Evolutionary conservation across 2,113 vertebrate species (phyloP).

Genomic region (Brienomyrus brachyistius): DNA sequence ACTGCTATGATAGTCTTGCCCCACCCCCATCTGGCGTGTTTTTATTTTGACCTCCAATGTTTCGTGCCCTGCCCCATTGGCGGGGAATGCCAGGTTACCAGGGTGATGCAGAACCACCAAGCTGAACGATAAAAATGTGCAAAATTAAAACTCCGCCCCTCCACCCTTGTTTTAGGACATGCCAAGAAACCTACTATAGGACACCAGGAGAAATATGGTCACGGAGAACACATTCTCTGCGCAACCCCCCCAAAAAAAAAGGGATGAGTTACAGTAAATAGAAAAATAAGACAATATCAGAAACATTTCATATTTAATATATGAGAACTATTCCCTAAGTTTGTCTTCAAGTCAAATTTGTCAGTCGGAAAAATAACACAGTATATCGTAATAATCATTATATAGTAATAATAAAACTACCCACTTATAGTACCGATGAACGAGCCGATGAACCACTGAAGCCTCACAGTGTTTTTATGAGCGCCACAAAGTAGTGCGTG

Average conservation of each 20-base stretch:
- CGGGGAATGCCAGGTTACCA: background rate
- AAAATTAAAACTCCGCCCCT: background rate
- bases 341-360: background rate
- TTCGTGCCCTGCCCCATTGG: background rate
- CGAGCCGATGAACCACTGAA: background rate
- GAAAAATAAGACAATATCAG: background rate
- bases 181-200: background rate
- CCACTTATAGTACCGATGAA: background rate
- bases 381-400: background rate
- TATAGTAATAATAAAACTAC: background rate
- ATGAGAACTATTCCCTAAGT: background rate
- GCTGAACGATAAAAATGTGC: background rate
- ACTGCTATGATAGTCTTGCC: background rate
- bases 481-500: background rate
- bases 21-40: background rate
- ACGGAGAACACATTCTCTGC: background rate
- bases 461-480: background rate
- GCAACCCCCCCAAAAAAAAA: background rate
- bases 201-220: background rate
- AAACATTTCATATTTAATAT: background rate
- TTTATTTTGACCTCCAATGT: background rate
- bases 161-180: background rate
- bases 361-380: background rate
- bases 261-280: background rate
- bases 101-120: background rate